Evolutionary conservation across 2,113 vertebrate species (phyloP), one percentile per base, ranked within the genome.

Genomic region (Triplophysa siluroides): DNA sequence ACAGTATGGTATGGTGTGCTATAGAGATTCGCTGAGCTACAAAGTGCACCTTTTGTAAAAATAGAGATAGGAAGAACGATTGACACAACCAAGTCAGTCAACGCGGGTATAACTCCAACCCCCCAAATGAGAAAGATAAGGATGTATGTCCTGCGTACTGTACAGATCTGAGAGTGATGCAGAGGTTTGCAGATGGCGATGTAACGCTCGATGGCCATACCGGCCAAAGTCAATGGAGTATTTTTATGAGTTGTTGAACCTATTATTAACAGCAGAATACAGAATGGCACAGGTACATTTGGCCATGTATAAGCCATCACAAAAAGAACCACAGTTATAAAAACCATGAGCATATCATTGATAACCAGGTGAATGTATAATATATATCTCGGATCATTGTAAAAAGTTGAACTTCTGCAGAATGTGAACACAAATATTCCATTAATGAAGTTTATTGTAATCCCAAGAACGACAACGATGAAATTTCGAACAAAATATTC

Each of bases 181-280:
- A 93, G 82, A 1, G 92, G 92, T 19, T 90, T 6, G 41, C 92
- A 91, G 13, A 92, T 64, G 80, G 92, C 91, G 58, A 91, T 81
- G 85, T 90, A 92, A 67, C 91, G 90, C 65, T 93, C 92, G n/a
- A 88, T 41, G 0, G 89, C 91, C 92, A 93, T 92, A 65, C 90
- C 88, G 0, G 90, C 91, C 81, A 93, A 85, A 78, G 88, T 93
- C 65, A 93, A 81, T 3, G 91, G 90, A 0, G 88, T 91, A 84
- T 88, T 91, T 60, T 0, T 88, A 81, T 78, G 77, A 65, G 85
- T 71, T 0, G 86, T 83, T 26, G 75, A 0, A 19, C 19, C 9
- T 43, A 88, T 29, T 29, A 88, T 26, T 43, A 89, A 1, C 1
- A 89, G 1, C 14, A 74, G 6, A 63, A 33, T 73, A 78, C 72